Evolutionary conservation across 1,140 invertebrate species (phyloP).

Genomic region (Procambarus virginalis): DNA sequence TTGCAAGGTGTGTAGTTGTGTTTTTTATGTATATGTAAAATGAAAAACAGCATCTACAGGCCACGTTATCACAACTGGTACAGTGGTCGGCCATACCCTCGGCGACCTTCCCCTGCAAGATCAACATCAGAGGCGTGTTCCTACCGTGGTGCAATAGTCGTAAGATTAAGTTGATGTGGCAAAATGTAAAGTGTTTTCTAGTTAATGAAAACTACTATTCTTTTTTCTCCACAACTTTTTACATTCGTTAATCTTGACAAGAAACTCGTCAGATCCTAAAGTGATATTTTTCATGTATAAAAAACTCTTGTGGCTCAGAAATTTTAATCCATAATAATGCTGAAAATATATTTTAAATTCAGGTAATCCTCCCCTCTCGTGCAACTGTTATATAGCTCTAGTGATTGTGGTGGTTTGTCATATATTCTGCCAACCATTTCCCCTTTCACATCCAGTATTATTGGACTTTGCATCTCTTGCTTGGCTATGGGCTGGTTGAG

Average conservation of each 20-base stretch:
- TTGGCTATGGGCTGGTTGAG: background rate
- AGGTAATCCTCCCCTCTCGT: slow-evolving; percentile 21
- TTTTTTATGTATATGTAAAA: background rate
- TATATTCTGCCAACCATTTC: slow-evolving; percentile 21
- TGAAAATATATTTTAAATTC: slow-evolving; percentile 38
- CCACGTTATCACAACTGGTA: background rate
- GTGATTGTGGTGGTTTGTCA: slow-evolving; percentile 27
- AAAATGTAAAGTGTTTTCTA: slow-evolving; percentile 48
- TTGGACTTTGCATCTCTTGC: slow-evolving; percentile 14
- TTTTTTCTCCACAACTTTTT: slow-evolving; percentile 43
- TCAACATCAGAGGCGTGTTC: slow-evolving; percentile 38
- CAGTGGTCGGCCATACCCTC: background rate
- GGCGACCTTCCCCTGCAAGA: slow-evolving; percentile 4
- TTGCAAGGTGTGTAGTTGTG: background rate
- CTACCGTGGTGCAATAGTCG: slow-evolving; percentile 57
- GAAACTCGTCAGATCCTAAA: slow-evolving; percentile 44
- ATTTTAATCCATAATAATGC: slow-evolving; percentile 11
- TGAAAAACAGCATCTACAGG: background rate
- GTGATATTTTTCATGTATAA: slow-evolving; percentile 56
- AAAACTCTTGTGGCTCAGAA: background rate
- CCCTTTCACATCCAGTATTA: slow-evolving; percentile 26
- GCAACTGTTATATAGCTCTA: slow-evolving; percentile 32
- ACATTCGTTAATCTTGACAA: slow-evolving; percentile 19
- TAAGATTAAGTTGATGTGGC: slow-evolving; percentile 52
- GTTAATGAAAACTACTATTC: slow-evolving; percentile 32